Conservation (phyloP, 2,888 invertebrate species). For the Iphiclides podalirius region DNA sequence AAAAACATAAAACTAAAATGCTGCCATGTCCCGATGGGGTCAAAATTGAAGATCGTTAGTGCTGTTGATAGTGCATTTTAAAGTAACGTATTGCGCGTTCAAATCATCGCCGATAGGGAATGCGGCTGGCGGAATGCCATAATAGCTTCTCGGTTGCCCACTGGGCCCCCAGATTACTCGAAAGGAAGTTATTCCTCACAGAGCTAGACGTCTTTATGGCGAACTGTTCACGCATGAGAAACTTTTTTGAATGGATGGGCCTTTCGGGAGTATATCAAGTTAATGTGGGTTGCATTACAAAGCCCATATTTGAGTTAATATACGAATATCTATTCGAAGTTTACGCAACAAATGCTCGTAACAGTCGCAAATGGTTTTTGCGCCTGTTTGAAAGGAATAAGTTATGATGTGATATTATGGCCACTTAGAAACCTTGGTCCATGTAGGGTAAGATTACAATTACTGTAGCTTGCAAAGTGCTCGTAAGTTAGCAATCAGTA, state of each 20-base stretch:
- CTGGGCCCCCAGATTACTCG: conserved; percentile 45
- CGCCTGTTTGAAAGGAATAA: too few species aligned
- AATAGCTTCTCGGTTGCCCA: conserved; percentile 49
- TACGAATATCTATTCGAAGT: conserved; percentile 10
- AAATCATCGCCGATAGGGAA: conserved; percentile 54
- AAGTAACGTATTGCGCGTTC: conserved; percentile 61
- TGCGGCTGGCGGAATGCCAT: conserved; percentile 64
- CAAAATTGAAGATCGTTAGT: conserved; percentile 42
- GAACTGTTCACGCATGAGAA: conserved; percentile 44
- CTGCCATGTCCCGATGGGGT: conserved; percentile 36
- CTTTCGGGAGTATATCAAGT: conserved; percentile 16
- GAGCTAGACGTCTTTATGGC: conserved; percentile 59
- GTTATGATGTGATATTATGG: too few species aligned
- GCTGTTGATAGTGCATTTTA: conserved; percentile 54
- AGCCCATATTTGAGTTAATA: conserved; percentile 13
- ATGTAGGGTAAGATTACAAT: too few species aligned
- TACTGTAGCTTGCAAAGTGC: too few species aligned
- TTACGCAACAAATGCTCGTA: conserved; percentile 12
- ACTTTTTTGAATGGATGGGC: conserved; percentile 31
- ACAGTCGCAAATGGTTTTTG: too few species aligned
- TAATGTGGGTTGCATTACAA: conserved; percentile 12
- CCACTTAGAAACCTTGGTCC: too few species aligned
- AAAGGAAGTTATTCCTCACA: conserved; percentile 57
- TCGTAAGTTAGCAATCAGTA: too few species aligned
- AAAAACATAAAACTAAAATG: conserved; percentile 31